Conservation (phyloP, 2,113 vertebrate genomes). For the Kobus ellipsiprymnus region DNA sequence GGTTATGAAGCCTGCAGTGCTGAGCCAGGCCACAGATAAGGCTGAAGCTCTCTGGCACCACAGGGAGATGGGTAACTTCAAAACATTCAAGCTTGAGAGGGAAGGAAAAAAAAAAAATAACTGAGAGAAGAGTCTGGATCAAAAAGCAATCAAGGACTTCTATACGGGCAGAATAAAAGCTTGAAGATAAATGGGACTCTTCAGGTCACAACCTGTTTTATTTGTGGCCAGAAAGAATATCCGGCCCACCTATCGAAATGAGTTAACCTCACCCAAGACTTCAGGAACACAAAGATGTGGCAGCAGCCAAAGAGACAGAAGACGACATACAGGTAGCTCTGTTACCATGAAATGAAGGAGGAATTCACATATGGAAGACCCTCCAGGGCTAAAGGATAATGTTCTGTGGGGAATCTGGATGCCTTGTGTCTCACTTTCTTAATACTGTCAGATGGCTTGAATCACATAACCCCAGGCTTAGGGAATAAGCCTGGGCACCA, state of each 20-base stretch:
- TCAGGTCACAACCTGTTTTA: constrained; percentile 13
- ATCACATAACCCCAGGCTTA: background rate
- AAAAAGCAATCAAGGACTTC: background rate
- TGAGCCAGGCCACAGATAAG: constrained; percentile 3
- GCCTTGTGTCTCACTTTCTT: background rate
- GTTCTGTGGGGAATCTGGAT: background rate
- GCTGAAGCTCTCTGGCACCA: background rate
- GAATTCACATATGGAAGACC: background rate
- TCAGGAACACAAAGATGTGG: background rate
- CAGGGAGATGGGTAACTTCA: background rate
- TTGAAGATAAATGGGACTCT: constrained; percentile 30
- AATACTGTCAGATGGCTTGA: background rate
- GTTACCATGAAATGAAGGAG: background rate
- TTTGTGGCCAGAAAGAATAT: background rate
- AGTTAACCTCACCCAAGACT: background rate
- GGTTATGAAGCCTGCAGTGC: background rate
- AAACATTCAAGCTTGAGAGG: constrained; percentile 4
- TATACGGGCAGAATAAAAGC: constrained; percentile 20
- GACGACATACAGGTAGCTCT: background rate
- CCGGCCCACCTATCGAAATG: background rate
- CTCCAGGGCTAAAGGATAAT: background rate
- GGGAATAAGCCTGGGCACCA: background rate
- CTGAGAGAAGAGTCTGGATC: background rate
- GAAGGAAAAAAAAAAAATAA: background rate
- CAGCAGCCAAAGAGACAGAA: background rate